Evolutionary conservation across 1,140 invertebrate genomes (phyloP).

Genomic region (Batillaria attramentaria): DNA sequence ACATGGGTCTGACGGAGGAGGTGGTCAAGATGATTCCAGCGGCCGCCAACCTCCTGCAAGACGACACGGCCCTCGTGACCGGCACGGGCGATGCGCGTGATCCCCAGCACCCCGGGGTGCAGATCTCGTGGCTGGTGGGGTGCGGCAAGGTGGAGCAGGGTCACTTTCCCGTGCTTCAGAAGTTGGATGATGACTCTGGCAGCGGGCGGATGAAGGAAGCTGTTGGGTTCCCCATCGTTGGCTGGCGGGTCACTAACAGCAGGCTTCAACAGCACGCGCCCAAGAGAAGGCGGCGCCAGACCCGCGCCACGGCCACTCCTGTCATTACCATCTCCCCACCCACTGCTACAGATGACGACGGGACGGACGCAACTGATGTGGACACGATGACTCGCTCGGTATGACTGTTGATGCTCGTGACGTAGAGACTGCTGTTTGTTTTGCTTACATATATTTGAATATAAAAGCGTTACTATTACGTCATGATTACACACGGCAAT

Average conservation of each 20-base stretch:
- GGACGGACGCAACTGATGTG: constrained; percentile 32
- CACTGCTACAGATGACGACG: constrained; percentile 49
- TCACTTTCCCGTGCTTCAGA: constrained; percentile 75
- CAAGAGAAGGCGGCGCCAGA: constrained; percentile 44
- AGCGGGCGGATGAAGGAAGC: constrained; percentile 78
- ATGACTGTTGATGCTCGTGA: constrained; percentile 25
- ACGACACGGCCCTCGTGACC: constrained; percentile 74
- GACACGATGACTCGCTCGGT: constrained; percentile 47
- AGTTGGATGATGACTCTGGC: constrained; percentile 76
- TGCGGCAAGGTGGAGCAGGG: constrained; percentile 79
- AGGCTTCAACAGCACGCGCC: constrained; percentile 66
- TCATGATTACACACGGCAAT: no score
- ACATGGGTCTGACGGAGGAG: constrained; percentile 61
- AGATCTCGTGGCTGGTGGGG: constrained; percentile 79
- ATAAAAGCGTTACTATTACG: no score
- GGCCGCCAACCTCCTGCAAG: constrained; percentile 63
- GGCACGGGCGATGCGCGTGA: constrained; percentile 76
- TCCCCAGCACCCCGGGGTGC: constrained; percentile 72
- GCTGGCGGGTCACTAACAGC: constrained; percentile 77
- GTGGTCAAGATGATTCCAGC: constrained; percentile 73
- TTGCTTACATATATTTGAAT: no score
- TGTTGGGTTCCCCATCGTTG: constrained; percentile 77
- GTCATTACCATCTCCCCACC: constrained; percentile 47
- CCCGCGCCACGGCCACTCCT: constrained; percentile 53
- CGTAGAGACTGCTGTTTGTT: constrained; percentile 23